Evolutionary conservation across 2,888 invertebrate species (phyloP).

Genomic region (Andrena flavipes): DNA sequence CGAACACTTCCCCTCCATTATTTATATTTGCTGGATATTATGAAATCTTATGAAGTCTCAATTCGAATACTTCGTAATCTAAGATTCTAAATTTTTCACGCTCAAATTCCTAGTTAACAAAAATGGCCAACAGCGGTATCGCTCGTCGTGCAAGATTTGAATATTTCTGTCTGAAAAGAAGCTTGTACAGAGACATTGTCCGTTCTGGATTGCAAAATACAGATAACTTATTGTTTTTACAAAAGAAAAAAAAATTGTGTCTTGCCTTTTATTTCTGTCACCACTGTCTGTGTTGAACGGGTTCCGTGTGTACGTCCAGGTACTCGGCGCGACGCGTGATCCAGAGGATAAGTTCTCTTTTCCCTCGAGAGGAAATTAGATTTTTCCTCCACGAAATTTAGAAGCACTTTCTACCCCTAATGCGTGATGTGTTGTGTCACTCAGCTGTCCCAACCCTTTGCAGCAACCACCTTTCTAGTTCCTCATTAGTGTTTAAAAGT

Average conservation of each 20-base stretch:
- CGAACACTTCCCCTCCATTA: too few relatives aligned
- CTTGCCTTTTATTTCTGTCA: conserved; percentile 74
- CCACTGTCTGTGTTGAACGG: conserved; percentile 58
- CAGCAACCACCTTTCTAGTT: conserved; percentile 4
- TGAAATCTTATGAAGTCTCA: too few relatives aligned
- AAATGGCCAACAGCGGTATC: conserved; percentile 31
- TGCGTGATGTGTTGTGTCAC: conserved; percentile 61
- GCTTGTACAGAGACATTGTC: conserved; percentile 83
- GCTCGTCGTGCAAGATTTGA: conserved; percentile 42
- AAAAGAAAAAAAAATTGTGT: conserved; percentile 75
- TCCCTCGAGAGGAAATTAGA: conserved; percentile 15
- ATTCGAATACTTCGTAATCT: too few relatives aligned
- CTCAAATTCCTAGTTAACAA: too few relatives aligned
- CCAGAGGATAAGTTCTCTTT: conserved; percentile 61
- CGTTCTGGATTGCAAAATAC: conserved; percentile 82
- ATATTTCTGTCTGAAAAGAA: conserved; percentile 56
- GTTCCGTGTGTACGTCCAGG: conserved; percentile 74
- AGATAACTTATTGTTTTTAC: conserved; percentile 83
- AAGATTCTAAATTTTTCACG: too few relatives aligned
- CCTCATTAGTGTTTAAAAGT: not conserved
- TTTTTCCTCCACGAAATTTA: not conserved
- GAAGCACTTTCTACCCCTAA: conserved; percentile 36
- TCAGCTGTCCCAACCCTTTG: conserved; percentile 38
- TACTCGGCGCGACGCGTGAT: conserved; percentile 71
- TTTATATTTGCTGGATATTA: too few relatives aligned